Base-by-base conservation (phyloP, 37 sponge, comb jelly and placozoan genomes). In the Agelas oroides region DNA sequence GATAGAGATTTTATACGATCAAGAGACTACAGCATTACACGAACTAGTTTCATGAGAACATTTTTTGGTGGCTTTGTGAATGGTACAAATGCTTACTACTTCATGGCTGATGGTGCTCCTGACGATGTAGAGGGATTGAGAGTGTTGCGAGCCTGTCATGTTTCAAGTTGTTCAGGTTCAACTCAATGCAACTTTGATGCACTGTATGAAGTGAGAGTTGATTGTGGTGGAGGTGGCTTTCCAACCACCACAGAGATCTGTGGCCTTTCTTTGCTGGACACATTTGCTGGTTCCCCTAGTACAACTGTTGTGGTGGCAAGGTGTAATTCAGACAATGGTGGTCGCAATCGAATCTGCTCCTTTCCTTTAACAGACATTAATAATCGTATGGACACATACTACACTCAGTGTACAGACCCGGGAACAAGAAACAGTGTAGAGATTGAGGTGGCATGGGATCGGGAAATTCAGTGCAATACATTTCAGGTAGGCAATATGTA, bases 231-330 rank as follows among this genome's bases (percentile, higher is more conserved):
- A n/a, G 20, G 1, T 27, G 5, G 3, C 20, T 57, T 23, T 75
- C n/a, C 33, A 12, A 3, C 3, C 6, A 6, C 0, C 56, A 59
- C 59, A 20, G 71, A 31, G 32, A 38, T 61, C 36, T 73, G 83
- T 71, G 83, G 83, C 17, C 46, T 60, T 0, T 57, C 70, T n/a
- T n/a, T 82, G 27, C 30, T 82, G 62, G 83, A 82, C 0, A 36
- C 24, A 2, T 82, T 82, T 82, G 73, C 40, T 41, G 73, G 62
- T 18, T 16, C n/a, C 18, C 1, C 61, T 21, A 73, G 73, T 20
- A 32, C 73, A 13, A 62, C n/a, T 24, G 37, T 82, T 28, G 33
- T 82, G 35, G 0, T 82, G 28, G 27, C 83, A 19, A 70, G 39
- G 30, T 73, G 83, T 71, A 46, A 46, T 8, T 46, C 46, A 46